Evolutionary conservation across 2,888 invertebrate genomes (phyloP).

Genomic region (Sacculina carcini): DNA sequence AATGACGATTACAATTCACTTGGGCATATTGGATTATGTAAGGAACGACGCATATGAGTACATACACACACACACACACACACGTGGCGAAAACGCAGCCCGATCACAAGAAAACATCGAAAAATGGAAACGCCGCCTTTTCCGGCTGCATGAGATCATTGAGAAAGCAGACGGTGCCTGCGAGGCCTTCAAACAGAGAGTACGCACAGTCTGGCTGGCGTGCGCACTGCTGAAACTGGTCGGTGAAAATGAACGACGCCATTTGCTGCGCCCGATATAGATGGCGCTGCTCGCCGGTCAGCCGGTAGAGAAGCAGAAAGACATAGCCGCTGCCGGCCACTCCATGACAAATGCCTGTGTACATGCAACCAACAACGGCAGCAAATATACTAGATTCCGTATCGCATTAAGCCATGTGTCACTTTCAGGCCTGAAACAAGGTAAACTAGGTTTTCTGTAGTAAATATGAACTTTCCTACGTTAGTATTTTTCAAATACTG

Average conservation of each 20-base stretch:
- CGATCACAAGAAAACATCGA: conserved; percentile 3
- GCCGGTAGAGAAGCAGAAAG: conserved; percentile 42
- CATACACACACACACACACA: neutral
- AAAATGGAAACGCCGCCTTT: conserved; percentile 11
- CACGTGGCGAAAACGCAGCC: neutral
- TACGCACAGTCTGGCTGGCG: conserved; percentile 52
- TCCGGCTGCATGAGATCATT: conserved; percentile 22
- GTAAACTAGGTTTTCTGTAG: too few relatives aligned
- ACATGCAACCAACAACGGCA: too few relatives aligned
- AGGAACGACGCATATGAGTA: too few relatives aligned
- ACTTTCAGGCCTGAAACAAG: too few relatives aligned
- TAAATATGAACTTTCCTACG: too few relatives aligned
- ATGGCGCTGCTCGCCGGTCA: conserved; percentile 41
- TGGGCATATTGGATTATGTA: too few relatives aligned
- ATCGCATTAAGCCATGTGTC: too few relatives aligned
- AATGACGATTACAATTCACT: too few relatives aligned
- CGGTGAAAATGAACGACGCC: conserved; percentile 40
- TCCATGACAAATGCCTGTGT: conserved; percentile 51
- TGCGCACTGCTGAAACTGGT: conserved; percentile 36
- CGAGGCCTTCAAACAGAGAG: conserved; percentile 60
- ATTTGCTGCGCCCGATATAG: conserved; percentile 46
- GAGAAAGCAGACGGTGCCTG: conserved; percentile 59
- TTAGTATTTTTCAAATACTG: too few relatives aligned
- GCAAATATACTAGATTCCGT: neutral
- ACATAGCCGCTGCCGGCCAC: conserved; percentile 57